phyloP scores from a whole-genome alignment of 1,140 invertebrate species.

The Diorhabda elongata region DNA sequence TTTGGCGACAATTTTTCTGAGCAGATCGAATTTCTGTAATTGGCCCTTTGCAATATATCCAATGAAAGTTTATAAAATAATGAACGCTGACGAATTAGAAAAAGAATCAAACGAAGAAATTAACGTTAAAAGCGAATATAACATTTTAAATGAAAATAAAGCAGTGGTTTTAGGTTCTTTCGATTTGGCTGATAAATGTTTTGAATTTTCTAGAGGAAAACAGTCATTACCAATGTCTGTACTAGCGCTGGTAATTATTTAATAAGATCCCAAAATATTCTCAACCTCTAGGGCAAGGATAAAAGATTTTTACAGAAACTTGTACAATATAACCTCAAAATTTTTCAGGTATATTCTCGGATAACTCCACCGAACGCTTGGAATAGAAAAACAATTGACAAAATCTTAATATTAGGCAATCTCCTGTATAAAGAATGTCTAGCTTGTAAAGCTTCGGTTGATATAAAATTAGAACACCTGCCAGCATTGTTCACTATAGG shows the following conservation, averaged over 20 bases:
- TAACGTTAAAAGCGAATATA: slow-evolving; percentile 51
- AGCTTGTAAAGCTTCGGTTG: slow-evolving; percentile 46
- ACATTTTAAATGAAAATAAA: slow-evolving; percentile 51
- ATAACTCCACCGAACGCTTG: slow-evolving; percentile 54
- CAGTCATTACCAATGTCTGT: slow-evolving; percentile 51
- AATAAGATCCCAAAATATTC: not conserved
- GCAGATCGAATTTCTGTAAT: slow-evolving; percentile 50
- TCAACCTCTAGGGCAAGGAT: too few relatives aligned
- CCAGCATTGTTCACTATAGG: slow-evolving; percentile 53
- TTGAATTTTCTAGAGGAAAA: slow-evolving; percentile 51
- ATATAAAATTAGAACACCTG: slow-evolving; percentile 51
- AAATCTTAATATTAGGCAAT: slow-evolving; percentile 53
- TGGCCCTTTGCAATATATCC: slow-evolving; percentile 51
- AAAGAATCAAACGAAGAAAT: slow-evolving; percentile 43
- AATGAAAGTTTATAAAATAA: slow-evolving; percentile 44
- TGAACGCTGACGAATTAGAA: slow-evolving; percentile 47
- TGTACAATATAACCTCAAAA: too few relatives aligned
- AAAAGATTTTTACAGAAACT: too few relatives aligned
- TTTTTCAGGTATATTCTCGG: slow-evolving; percentile 47
- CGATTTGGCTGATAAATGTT: slow-evolving; percentile 53
- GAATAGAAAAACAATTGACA: slow-evolving; percentile 53
- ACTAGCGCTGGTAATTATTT: slow-evolving; percentile 46
- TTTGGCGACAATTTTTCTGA: slow-evolving; percentile 50
- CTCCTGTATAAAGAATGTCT: slow-evolving; percentile 49
- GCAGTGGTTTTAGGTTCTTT: slow-evolving; percentile 53